phyloP scores from a whole-genome alignment of 1,140 invertebrate genomes.

The Penaeus japonicus region DNA sequence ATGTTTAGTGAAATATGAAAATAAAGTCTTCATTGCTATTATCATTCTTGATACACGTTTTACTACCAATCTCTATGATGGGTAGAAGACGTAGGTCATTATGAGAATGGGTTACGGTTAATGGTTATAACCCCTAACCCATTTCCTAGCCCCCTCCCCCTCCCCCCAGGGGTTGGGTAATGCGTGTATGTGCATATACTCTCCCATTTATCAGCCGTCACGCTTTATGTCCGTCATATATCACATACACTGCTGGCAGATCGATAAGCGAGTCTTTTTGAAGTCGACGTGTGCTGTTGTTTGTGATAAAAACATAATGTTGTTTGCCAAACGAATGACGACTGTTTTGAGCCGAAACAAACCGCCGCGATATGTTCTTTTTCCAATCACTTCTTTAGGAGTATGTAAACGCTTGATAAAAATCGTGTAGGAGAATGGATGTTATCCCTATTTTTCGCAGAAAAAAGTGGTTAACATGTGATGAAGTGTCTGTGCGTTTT shows the following conservation, averaged over 20 bases:
- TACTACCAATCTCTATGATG: neutral
- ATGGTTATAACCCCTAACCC: constrained; percentile 22
- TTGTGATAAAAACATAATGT: too few species aligned
- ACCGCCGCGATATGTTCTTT: too few species aligned
- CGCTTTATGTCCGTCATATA: constrained; percentile 54
- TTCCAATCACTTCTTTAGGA: too few species aligned
- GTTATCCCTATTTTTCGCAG: neutral
- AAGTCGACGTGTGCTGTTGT: neutral
- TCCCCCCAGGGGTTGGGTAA: constrained; percentile 26
- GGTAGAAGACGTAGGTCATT: neutral
- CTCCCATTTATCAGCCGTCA: constrained; percentile 57
- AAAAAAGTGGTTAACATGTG: neutral
- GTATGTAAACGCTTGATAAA: too few species aligned
- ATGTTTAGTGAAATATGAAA: too few species aligned
- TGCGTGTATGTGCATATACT: constrained; percentile 58
- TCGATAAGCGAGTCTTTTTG: constrained; percentile 43
- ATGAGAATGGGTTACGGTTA: constrained; percentile 31
- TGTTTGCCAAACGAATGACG: too few species aligned
- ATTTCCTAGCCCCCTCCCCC: constrained; percentile 19
- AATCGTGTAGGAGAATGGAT: too few species aligned
- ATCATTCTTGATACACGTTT: too few species aligned
- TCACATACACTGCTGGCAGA: constrained; percentile 49
- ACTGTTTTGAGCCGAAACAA: too few species aligned
- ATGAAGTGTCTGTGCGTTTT: neutral
- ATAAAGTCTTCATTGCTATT: too few species aligned